Base-by-base conservation (phyloP, 1,140 invertebrate genomes). In the Mercenaria mercenaria region DNA sequence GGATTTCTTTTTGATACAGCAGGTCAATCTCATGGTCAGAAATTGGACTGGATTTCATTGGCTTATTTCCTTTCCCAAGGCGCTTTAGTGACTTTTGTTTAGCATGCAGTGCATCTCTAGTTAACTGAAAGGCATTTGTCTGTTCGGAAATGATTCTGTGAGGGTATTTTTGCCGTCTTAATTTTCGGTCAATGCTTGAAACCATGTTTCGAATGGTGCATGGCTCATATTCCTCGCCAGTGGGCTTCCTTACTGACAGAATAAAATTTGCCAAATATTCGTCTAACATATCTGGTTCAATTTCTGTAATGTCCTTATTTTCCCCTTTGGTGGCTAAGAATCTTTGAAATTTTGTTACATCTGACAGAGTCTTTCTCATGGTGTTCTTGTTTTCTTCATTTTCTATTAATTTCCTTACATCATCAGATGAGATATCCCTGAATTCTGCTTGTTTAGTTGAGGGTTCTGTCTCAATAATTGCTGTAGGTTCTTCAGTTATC, bases 221-320 rank as follows among this genome's bases (percentile, higher is more conserved):
- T 34, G 0, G 52, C 23, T 61, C 80, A 61, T 61, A 82, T 61
- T 81, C 43, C 11, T 32, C 20, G 13, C 37, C 34, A 43, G 47
- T 52, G 34, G 34, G 26, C 26, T 82, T 82, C 32, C 80, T 10
- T 15, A 82, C 80, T n/a, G 80, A 82, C 20, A 82, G 34, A 37
- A 82, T 82, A 52, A 61, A 82, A 34, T 59, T 61, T 6, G 80
- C 80, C 23, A 82, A 15, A 82, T 61, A 39, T 29, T 82, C 80
- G 47, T 82, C 80, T 52, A 64, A 39, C n/a, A 41, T 26, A n/a
- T 82, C 80, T 0, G 80, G 80, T 37, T 59, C 52, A 61, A 82
- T 82, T n/a, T 61, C n/a, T 32, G 10, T 13, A 23, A 61, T 59
- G 0, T n/a, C 6, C 20, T 32, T 59, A 29, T 23, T 59, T n/a